Evolutionary conservation across 2,113 vertebrate genomes (phyloP), one percentile per base, ranked within the genome.

Genomic region (Oxyruncus cristatus): DNA sequence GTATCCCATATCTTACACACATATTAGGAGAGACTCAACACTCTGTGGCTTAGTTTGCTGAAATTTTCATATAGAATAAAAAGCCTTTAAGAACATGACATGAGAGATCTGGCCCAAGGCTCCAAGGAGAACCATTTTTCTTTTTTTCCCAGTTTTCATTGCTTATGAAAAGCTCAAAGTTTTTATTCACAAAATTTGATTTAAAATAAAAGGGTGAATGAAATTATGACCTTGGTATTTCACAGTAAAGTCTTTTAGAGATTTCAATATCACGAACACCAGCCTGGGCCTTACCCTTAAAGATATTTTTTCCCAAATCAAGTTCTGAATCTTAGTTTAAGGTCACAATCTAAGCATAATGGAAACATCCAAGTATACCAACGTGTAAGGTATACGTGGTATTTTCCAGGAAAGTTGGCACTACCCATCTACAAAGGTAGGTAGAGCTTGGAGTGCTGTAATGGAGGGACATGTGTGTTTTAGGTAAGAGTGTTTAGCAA

Each of bases 381-480:
- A 30, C 3, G 4, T 21, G 8, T 35, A 71, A 84, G 21, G 4
- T 19, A 44, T 19, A 53, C 0, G 6, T 8, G 4, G 0, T 8
- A 53, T 77, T 81, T 83, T 53, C 37, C 88, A 58, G 6, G 3
- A n/a, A 85, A 61, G 15, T 37, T 58, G 12, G 4, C 27, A 39
- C 5, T 47, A 37, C 11, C 4, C 5, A 11, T 23, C 28, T 47
- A 30, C 17, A 75, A 39, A 71, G 4, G 4, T 8, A 55, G 14
- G 8, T 17, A 53, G 11, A 27, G 2, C 6, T n/a, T 67, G 4
- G 12, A 70, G 32, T 33, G 5, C 5, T 63, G 22, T 17, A 4
- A 26, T 14, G 19, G 13, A 68, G 2, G 4, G 6, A 33, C 58
- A 17, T 9, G 16, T 15, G 1, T 6, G 11, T 44, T 85, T 75